These are phyloP conservation scores for Plecturocebus donacophilus DNA, from an alignment of 2,113 vertebrate genomes.

Conservation along the genomic window DNA sequence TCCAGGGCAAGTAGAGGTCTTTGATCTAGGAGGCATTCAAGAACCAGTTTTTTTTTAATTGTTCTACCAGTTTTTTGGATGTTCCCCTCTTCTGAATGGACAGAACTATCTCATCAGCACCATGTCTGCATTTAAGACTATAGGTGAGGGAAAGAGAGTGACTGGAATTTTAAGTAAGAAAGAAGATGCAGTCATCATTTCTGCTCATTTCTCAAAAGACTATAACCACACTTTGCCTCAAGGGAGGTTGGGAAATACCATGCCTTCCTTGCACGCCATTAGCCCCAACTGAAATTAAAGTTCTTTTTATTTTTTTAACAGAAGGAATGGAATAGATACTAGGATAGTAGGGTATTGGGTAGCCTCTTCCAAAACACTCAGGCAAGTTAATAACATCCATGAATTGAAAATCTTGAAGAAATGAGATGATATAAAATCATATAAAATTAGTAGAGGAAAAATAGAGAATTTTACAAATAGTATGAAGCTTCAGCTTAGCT, in stretches of 20 bases:
- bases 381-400: neutral
- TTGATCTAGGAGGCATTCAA: neutral
- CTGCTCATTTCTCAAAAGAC: neutral
- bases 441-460: neutral
- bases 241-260: neutral
- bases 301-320: neutral
- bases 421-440: neutral
- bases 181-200: neutral
- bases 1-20: neutral
- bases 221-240: neutral
- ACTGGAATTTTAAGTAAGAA: neutral
- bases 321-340: neutral
- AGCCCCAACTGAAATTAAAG: neutral
- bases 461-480: neutral
- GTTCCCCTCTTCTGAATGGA: neutral
- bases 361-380: neutral
- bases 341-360: neutral
- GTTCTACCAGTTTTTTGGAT: neutral
- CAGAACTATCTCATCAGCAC: neutral
- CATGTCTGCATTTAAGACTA: neutral
- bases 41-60: neutral
- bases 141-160: neutral
- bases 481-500: neutral
- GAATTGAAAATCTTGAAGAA: neutral
- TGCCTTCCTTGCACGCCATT: neutral